These are phyloP conservation scores for Caenorhabditis virilis DNA, from an alignment of 2,888 invertebrate genomes.

Conservation along the genomic window DNA sequence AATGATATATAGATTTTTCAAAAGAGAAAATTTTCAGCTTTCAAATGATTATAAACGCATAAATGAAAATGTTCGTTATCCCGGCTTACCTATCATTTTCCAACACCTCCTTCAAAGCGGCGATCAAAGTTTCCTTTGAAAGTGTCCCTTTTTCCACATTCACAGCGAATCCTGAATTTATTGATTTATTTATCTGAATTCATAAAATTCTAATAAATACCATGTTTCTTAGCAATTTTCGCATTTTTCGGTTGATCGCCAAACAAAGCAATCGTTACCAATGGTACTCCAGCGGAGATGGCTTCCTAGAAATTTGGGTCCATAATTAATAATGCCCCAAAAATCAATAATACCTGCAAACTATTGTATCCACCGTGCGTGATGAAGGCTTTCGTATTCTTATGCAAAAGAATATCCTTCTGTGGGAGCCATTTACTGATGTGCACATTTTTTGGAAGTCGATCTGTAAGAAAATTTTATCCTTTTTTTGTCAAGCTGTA, in stretches of 20 bases:
- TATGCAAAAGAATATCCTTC: conserved; percentile 72
- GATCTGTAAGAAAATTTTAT: conserved; percentile 9
- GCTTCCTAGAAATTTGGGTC: conserved; percentile 35
- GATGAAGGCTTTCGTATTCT: conserved; percentile 77
- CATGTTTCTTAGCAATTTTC: conserved; percentile 50
- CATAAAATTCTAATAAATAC: no score
- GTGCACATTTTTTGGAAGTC: conserved; percentile 45
- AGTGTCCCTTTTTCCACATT: conserved; percentile 26
- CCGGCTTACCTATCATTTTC: conserved; percentile 11
- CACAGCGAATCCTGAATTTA: conserved; percentile 23
- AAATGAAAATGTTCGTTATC: no score
- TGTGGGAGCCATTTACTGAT: conserved; percentile 59
- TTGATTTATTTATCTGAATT: not conserved
- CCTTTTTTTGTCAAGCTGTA: no score
- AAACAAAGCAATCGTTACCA: conserved; percentile 51
- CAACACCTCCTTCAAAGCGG: conserved; percentile 22
- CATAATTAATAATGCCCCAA: not conserved
- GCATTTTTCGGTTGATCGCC: conserved; percentile 55
- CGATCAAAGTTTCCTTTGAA: conserved; percentile 24
- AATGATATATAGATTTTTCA: no score
- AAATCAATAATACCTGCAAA: conserved; percentile 71
- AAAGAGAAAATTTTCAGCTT: no score
- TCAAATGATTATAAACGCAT: no score
- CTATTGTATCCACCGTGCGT: conserved; percentile 80
- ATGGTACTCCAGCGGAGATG: conserved; percentile 46